Evolutionary conservation across 2,888 invertebrate species (phyloP), one percentile per base, ranked within the genome.

Genomic region (Limnephilus lunatus): DNA sequence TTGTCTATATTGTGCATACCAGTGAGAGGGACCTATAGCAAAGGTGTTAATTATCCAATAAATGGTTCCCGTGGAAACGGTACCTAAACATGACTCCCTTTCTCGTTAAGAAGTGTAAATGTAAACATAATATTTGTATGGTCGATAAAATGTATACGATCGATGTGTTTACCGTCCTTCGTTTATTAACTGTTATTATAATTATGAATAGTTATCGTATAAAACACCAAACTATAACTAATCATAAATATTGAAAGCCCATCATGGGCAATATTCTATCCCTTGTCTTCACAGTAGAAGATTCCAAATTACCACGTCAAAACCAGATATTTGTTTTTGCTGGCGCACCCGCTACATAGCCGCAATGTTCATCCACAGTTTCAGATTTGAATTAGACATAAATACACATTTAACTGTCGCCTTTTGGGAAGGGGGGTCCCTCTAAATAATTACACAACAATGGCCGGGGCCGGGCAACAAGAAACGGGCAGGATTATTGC

Each of bases 311-410:
- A 68, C 7, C 25, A 68, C 25, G 68, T 68, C 68, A 68, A 9
- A 68, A 25, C 25, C 68, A 68, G 68, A 68, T 25, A 19, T 2
- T 25, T 19, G 25, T 68, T 68, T 68, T 68, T 68, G 68, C n/a
- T 68, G 68, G 25, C 5, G 1, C 68, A 68, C 68, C 25, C 68
- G 68, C 68, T 25, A 68, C 68, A 25, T 9, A n/a, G 48, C 86
- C 86, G 44, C 44, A 86, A 44, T 44, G 35, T 44, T 86, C 39
- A n/a, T 30, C 44, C 30, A 86, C 30, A 44, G 44, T 39, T 44
- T 83, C 35, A 32, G 83, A 83, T 83, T 83, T 86, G 44, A 86
- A 86, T 44, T 86, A 86, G 44, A 86, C 86, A 86, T 44, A 86
- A 86, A 86, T 44, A 44, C 86, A 86, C 44, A 30, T 44, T 86